Conservation (phyloP, 2,888 invertebrate genomes). For the Troides aeacus region DNA sequence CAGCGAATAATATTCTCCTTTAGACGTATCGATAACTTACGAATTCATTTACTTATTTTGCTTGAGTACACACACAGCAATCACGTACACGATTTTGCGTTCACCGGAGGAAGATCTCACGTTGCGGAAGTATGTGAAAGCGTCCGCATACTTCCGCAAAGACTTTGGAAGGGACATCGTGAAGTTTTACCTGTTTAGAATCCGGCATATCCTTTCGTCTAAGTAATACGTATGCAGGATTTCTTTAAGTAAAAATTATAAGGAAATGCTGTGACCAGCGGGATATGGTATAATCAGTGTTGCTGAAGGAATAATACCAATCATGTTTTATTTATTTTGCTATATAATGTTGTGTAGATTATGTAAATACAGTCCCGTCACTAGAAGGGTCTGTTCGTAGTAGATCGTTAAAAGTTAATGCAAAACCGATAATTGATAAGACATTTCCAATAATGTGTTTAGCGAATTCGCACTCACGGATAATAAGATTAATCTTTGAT, state of each 20-base stretch:
- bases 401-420: conserved; percentile 1
- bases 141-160: too few species aligned
- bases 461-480: neutral
- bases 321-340: too few species aligned
- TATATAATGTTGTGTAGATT: neutral
- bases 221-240: too few species aligned
- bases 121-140: too few species aligned
- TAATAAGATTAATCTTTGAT: neutral
- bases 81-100: neutral
- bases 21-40: neutral
- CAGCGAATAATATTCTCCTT: neutral
- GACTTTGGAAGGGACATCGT: neutral
- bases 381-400: neutral
- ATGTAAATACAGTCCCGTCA: neutral
- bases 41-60: neutral
- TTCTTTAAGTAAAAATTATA: too few species aligned
- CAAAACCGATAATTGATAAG: conserved; percentile 2
- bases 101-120: too few species aligned
- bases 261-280: too few species aligned
- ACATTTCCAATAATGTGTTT: neutral
- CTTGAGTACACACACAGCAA: neutral
- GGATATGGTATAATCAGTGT: too few species aligned
- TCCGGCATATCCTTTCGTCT: too few species aligned
- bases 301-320: too few species aligned
- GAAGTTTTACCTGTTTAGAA: neutral